These are phyloP conservation scores for Periophthalmus modestus DNA, from an alignment of 2,113 vertebrate species.

Conservation along the genomic window DNA sequence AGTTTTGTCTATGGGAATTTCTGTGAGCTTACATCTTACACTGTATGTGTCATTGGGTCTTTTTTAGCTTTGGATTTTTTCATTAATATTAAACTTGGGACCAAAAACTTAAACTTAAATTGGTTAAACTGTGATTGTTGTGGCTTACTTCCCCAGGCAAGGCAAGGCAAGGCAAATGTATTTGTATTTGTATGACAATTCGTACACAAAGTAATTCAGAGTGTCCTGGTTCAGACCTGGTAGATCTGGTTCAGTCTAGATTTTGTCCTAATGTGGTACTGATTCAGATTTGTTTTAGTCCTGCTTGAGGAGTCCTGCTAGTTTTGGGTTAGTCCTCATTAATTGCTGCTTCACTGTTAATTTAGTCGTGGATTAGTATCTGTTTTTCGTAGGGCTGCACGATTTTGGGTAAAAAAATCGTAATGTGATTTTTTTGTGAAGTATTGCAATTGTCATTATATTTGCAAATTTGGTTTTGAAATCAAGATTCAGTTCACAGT, in stretches of 20 bases:
- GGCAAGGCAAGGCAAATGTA: background rate
- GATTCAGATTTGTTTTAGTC: background rate
- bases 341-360: no score
- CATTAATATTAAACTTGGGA: background rate
- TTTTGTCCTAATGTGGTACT: background rate
- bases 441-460: no score
- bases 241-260: background rate
- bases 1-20: conserved; percentile 38
- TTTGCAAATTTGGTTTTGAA: no score
- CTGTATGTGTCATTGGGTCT: background rate
- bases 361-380: no score
- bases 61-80: background rate
- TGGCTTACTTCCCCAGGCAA: background rate
- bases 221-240: background rate
- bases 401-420: no score
- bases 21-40: conserved; percentile 33
- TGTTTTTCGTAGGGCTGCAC: no score
- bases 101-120: background rate
- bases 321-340: background rate
- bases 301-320: background rate
- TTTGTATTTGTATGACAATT: no score
- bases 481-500: no score
- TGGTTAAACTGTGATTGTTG: background rate
- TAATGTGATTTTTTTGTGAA: no score
- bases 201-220: no score